A percentile compares a stretch with the other conserved stretches of the same genome.
Conservation (phyloP, 2,113 vertebrate species). For the Hucho hucho region DNA sequence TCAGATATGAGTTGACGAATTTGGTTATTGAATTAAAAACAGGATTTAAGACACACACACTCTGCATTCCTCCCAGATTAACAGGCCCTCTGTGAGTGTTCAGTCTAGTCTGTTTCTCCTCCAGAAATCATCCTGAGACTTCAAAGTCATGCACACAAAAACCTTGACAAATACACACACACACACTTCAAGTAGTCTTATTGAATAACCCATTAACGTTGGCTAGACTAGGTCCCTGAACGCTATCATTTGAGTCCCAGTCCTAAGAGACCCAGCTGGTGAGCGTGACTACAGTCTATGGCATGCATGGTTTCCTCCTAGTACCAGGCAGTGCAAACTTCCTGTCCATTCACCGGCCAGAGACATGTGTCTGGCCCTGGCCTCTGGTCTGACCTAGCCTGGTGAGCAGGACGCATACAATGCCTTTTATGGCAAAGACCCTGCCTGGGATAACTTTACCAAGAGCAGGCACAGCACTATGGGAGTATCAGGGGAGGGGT, state of each 20-base stretch:
- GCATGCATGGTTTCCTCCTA: no score
- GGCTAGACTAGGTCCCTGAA: no score
- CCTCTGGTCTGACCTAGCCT: not conserved
- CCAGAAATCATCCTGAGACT: not conserved
- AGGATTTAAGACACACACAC: not conserved
- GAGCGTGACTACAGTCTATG: not conserved
- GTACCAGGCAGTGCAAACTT: not conserved
- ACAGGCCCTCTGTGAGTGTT: not conserved
- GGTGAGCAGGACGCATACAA: conserved; percentile 10
- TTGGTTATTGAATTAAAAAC: not conserved
- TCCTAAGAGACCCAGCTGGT: no score
- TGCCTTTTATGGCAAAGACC: conserved; percentile 56
- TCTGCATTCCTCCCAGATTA: not conserved
- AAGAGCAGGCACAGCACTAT: conserved; percentile 12
- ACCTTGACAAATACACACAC: not conserved
- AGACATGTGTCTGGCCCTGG: not conserved
- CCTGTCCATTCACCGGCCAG: not conserved
- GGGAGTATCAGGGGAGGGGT: conserved; percentile 4
- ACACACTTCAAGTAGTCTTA: not conserved
- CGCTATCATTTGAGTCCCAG: not conserved
- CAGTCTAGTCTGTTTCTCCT: not conserved
- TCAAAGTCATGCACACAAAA: not conserved
- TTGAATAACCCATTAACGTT: not conserved
- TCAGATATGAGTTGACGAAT: no score
- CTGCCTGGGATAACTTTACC: not conserved